Conservation (phyloP, 2,888 invertebrate genomes). For the Blomia tropicalis region DNA sequence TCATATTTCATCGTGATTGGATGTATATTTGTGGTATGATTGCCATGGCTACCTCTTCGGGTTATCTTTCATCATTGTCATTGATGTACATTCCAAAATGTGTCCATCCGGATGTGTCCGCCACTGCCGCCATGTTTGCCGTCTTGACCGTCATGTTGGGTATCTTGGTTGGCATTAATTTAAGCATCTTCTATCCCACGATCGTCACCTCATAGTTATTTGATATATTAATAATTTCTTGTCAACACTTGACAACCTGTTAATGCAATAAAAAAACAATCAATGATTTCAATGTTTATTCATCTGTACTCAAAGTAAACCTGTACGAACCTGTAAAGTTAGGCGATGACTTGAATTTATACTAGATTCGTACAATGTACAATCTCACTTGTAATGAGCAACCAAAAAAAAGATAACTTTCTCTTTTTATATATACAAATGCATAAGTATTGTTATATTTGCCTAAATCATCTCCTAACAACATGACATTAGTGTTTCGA, state of each 20-base stretch:
- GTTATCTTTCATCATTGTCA: constrained; percentile 76
- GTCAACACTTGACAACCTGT: no score
- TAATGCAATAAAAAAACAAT: no score
- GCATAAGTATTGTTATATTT: no score
- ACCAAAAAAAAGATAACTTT: no score
- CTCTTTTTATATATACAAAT: no score
- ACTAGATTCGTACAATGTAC: no score
- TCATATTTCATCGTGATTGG: constrained; percentile 35
- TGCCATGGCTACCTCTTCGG: constrained; percentile 35
- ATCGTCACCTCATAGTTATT: background rate
- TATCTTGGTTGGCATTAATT: constrained; percentile 58
- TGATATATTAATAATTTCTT: background rate
- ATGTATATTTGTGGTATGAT: constrained; percentile 10
- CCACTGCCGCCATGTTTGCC: constrained; percentile 86
- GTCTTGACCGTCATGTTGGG: constrained; percentile 78
- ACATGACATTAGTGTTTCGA: no score
- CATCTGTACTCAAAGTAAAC: no score
- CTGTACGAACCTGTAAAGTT: no score
- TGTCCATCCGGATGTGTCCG: constrained; percentile 61
- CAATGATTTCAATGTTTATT: background rate
- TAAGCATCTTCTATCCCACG: constrained; percentile 14
- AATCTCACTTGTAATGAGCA: no score
- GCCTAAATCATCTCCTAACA: no score
- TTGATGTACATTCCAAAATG: constrained; percentile 86
- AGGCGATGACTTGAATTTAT: background rate